phyloP scores from a whole-genome alignment of 1,140 invertebrate genomes.

The Rhizoglyphus robini region DNA sequence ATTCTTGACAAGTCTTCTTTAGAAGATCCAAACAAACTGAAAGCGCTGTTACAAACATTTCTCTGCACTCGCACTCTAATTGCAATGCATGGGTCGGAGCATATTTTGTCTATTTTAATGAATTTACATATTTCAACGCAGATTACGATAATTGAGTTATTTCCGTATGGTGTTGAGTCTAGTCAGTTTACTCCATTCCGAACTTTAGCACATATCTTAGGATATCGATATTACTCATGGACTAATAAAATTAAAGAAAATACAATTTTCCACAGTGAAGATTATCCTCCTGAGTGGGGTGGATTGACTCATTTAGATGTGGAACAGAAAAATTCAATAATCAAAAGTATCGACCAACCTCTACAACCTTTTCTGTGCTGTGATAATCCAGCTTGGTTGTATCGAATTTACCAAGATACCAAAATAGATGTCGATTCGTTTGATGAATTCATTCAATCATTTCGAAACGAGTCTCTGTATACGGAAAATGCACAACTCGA shows the following conservation, averaged over 20 bases:
- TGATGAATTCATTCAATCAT: constrained; percentile 10
- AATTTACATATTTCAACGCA: constrained; percentile 19
- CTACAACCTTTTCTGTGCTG: constrained; percentile 38
- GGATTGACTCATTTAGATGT: constrained; percentile 35
- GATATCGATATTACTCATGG: constrained; percentile 36
- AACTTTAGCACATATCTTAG: constrained; percentile 32
- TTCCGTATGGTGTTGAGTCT: constrained; percentile 36
- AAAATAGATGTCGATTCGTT: constrained; percentile 33
- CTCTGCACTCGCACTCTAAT: constrained; percentile 29
- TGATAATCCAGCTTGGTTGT: constrained; percentile 39
- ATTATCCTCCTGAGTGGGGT: constrained; percentile 29
- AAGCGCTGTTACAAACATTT: constrained; percentile 32
- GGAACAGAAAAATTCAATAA: constrained; percentile 32
- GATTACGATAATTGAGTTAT: constrained; percentile 30
- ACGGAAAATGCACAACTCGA: neutral
- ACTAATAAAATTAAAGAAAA: constrained; percentile 32
- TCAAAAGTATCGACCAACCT: constrained; percentile 25
- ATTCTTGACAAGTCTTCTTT: neutral
- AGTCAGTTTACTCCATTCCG: constrained; percentile 38
- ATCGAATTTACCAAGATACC: constrained; percentile 43
- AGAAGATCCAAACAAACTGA: constrained; percentile 31
- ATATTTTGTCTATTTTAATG: constrained; percentile 32
- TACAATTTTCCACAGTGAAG: constrained; percentile 34
- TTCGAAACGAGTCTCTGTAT: neutral
- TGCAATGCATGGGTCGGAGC: constrained; percentile 34